Conservation (phyloP, 2,113 vertebrate genomes). For the Setophaga petechia region DNA sequence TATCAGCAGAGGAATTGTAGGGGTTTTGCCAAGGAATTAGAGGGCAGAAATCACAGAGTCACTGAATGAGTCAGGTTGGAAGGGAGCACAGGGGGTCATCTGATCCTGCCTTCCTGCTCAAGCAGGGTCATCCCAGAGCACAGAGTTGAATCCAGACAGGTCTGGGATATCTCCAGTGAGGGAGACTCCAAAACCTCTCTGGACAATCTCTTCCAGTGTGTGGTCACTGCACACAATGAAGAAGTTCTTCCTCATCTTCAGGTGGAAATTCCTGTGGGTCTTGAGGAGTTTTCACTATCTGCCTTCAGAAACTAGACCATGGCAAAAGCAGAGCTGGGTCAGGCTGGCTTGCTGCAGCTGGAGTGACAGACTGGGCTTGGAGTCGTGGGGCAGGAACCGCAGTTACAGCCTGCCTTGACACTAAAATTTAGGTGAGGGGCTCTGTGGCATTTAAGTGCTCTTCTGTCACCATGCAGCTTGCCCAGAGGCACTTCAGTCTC, state of each 20-base stretch:
- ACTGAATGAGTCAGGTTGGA: not conserved
- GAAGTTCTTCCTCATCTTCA: not conserved
- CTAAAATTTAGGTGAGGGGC: too few species aligned
- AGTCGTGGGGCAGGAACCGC: fast-evolving
- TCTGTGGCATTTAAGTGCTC: not conserved
- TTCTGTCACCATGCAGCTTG: not conserved
- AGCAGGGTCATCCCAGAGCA: not conserved
- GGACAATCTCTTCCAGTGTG: not conserved
- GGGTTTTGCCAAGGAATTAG: not conserved
- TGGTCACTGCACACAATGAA: not conserved
- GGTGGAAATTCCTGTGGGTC: not conserved
- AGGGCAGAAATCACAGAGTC: not conserved
- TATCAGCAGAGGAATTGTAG: not conserved
- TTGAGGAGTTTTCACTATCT: not conserved
- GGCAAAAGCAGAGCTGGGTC: not conserved
- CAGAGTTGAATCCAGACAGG: not conserved
- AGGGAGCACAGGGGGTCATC: not conserved
- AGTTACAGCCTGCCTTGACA: not conserved
- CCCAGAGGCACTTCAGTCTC: not conserved
- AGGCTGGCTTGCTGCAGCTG: not conserved
- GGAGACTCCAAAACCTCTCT: not conserved
- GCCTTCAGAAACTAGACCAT: not conserved
- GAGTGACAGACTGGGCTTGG: not conserved
- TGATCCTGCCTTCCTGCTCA: not conserved
- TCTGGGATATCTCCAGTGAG: not conserved